These are phyloP conservation scores for Portevinia maculata DNA, from an alignment of 2,888 invertebrate genomes.

Conservation along the genomic window DNA sequence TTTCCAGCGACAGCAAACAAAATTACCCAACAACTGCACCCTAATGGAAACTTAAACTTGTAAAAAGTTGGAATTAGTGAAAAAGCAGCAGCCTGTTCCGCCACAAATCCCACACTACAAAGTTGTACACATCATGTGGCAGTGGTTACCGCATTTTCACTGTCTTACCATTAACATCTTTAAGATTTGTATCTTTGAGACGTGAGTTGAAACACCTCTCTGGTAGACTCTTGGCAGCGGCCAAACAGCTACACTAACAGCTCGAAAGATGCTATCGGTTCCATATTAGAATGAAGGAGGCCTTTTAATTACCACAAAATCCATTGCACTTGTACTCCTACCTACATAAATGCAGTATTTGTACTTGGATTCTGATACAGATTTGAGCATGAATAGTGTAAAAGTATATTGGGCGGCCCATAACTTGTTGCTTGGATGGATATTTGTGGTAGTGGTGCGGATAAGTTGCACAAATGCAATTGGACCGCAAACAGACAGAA, in stretches of 20 bases:
- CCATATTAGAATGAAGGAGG: conserved; percentile 35
- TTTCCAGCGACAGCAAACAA: too few species aligned
- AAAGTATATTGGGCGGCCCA: conserved; percentile 8
- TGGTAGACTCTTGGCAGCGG: conserved; percentile 23
- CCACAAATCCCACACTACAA: conserved; percentile 2
- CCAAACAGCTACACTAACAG: conserved; percentile 3
- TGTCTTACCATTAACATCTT: conserved; percentile 58
- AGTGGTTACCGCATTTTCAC: conserved; percentile 47
- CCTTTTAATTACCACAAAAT: conserved; percentile 57
- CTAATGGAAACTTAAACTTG: conserved; percentile 27
- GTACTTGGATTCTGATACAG: conserved; percentile 36
- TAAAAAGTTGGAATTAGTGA: conserved; percentile 47
- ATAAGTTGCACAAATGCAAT: conserved; percentile 42
- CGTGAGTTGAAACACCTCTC: conserved; percentile 46
- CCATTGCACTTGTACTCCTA: conserved; percentile 35
- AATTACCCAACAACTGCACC: conserved; percentile 39
- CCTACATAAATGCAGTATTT: not conserved
- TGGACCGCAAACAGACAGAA: conserved; percentile 44
- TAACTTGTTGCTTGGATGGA: conserved; percentile 49
- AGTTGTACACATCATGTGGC: not conserved
- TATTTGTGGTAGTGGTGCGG: conserved; percentile 45
- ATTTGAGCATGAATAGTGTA: conserved; percentile 6
- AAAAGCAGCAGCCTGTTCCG: conserved; percentile 56
- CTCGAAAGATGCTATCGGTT: conserved; percentile 45
- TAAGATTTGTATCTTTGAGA: conserved; percentile 45